These are phyloP conservation scores for Metopolophium dirhodum DNA, from an alignment of 1,140 invertebrate species.

Conservation along the genomic window DNA sequence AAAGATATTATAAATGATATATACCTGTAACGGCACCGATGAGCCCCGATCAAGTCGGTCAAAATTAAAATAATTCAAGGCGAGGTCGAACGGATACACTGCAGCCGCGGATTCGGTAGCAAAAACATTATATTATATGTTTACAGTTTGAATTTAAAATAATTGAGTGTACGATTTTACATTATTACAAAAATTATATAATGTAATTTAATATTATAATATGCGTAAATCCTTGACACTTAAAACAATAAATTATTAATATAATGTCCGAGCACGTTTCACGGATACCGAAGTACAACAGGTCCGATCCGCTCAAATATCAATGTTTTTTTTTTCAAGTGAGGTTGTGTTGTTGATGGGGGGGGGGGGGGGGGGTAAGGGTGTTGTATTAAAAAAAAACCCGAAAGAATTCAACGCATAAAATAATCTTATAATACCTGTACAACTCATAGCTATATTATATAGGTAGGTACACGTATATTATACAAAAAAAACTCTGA, in stretches of 20 bases:
- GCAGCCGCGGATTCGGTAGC: not conserved
- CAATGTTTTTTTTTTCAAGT: not conserved
- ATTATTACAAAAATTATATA: not conserved
- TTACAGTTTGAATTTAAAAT: not conserved
- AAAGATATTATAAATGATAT: no score
- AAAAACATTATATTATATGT: not conserved
- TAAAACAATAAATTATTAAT: not conserved
- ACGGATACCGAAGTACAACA: not conserved
- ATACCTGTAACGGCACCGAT: not conserved
- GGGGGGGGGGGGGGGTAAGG: no score
- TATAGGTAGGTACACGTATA: not conserved
- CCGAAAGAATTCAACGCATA: not conserved
- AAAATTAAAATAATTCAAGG: slow-evolving; percentile 34
- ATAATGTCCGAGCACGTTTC: not conserved
- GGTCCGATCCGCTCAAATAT: not conserved
- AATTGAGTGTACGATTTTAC: not conserved
- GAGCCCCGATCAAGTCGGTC: not conserved
- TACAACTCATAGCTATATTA: not conserved
- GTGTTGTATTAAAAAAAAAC: not conserved
- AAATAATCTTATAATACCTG: not conserved
- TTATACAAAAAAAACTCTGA: not conserved
- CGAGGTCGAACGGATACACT: not conserved
- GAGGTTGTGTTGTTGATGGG: not conserved
- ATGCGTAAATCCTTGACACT: not conserved
- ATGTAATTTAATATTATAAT: not conserved